Percentiles rank a stretch among this genome's conserved stretches.
These are phyloP conservation scores for Epistrophe eligans DNA, from an alignment of 2,888 invertebrate species.

Conservation along the genomic window DNA sequence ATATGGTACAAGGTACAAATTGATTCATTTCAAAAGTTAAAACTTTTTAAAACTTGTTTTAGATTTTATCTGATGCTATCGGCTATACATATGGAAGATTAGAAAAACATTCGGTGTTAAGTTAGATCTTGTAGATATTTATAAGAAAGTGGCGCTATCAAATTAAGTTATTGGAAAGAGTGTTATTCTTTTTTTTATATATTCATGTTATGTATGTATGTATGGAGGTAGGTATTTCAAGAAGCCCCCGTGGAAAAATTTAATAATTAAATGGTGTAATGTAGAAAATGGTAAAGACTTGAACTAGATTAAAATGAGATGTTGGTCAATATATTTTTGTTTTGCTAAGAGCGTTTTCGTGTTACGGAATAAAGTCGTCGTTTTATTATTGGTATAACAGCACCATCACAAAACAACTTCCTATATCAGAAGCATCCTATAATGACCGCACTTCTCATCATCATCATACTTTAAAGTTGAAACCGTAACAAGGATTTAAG, in stretches of 20 bases:
- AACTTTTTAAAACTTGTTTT: constrained; percentile 7
- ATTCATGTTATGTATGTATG: background rate
- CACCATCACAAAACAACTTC: background rate
- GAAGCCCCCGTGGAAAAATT: background rate
- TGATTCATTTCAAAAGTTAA: background rate
- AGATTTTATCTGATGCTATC: constrained; percentile 13
- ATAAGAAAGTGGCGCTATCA: constrained; percentile 9
- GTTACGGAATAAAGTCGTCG: background rate
- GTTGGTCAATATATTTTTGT: background rate
- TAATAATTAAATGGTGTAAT: background rate
- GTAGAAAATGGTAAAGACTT: background rate
- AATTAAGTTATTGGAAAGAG: constrained; percentile 19
- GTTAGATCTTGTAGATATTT: constrained; percentile 17
- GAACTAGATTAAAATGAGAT: background rate
- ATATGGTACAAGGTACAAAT: background rate
- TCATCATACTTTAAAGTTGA: no score
- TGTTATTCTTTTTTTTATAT: background rate
- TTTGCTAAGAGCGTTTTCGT: constrained; percentile 20
- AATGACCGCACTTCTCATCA: no score
- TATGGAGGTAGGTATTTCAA: background rate
- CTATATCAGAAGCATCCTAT: no score
- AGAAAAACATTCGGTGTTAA: constrained; percentile 36
- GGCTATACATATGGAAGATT: constrained; percentile 23
- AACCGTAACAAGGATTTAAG: no score
- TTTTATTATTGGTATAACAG: background rate